Evolutionary conservation across 2,797 vertebrate genomes (phyloP).

Genomic region (Enoplosus armatus): DNA sequence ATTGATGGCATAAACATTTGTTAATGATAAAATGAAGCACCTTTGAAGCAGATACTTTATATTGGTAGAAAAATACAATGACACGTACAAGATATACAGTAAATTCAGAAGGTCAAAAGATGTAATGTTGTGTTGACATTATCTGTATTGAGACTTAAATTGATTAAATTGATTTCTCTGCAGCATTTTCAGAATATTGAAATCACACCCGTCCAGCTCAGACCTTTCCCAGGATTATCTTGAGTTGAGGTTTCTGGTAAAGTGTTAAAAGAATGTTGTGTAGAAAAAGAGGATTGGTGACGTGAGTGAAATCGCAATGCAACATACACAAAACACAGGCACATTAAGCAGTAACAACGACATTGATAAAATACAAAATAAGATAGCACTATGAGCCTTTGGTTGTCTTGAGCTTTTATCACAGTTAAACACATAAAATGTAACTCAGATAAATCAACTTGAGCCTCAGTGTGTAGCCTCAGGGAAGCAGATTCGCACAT

Average conservation of each 20-base stretch:
- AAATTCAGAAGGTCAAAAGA: background rate
- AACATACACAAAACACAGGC: background rate
- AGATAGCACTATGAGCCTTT: background rate
- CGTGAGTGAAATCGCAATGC: background rate
- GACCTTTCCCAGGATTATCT: background rate
- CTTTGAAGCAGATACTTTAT: background rate
- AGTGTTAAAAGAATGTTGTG: no score
- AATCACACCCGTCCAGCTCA: background rate
- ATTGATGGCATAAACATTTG: background rate
- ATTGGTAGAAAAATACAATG: background rate
- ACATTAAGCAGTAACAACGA: background rate
- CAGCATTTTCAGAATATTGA: background rate
- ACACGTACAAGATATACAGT: background rate
- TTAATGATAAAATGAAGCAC: background rate
- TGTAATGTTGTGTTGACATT: background rate
- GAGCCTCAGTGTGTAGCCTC: slow-evolving; percentile 11
- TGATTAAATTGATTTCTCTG: slow-evolving; percentile 1
- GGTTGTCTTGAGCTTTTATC: background rate
- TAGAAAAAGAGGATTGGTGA: background rate
- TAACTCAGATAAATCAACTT: slow-evolving; percentile 16
- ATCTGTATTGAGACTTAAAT: background rate
- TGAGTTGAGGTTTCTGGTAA: background rate
- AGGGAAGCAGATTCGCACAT: slow-evolving; percentile 8
- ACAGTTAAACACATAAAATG: background rate
- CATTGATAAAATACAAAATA: background rate